Evolutionary conservation across 1,140 invertebrate genomes (phyloP).

Genomic region (Diachasma alloeum): DNA sequence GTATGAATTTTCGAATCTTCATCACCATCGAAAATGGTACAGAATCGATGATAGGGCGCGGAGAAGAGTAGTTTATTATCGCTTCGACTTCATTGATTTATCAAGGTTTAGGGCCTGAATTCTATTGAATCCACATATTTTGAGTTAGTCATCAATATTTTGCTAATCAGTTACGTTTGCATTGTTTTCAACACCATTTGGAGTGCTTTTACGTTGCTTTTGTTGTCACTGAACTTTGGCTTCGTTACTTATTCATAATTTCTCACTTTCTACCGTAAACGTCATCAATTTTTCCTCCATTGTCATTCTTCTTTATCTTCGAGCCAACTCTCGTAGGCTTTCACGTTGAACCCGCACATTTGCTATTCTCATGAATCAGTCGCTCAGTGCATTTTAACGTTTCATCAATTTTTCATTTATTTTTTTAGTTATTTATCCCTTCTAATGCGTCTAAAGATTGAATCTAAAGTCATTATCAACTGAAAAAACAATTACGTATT

Average conservation of each 20-base stretch:
- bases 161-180: conserved; percentile 27
- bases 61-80: conserved; percentile 3
- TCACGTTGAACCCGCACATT: not conserved
- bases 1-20: not conserved
- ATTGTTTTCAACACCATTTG: conserved; percentile 3
- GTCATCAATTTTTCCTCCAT: not conserved
- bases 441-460: conserved; percentile 22
- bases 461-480: conserved; percentile 13
- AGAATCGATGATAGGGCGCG: not conserved
- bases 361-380: not conserved
- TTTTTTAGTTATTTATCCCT: not conserved
- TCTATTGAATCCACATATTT: conserved; percentile 55
- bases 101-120: conserved; percentile 35
- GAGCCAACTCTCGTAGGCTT: not conserved
- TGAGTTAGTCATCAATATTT: conserved; percentile 52
- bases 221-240: conserved; percentile 30
- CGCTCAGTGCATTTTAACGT: not conserved
- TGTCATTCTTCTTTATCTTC: not conserved
- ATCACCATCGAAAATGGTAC: not conserved
- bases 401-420: not conserved
- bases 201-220: conserved; percentile 20
- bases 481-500: too few species aligned
- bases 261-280: not conserved
- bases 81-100: conserved; percentile 19
- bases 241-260: not conserved